phyloP scores from a whole-genome alignment of 1,140 invertebrate genomes.

The Tachypleus tridentatus region DNA sequence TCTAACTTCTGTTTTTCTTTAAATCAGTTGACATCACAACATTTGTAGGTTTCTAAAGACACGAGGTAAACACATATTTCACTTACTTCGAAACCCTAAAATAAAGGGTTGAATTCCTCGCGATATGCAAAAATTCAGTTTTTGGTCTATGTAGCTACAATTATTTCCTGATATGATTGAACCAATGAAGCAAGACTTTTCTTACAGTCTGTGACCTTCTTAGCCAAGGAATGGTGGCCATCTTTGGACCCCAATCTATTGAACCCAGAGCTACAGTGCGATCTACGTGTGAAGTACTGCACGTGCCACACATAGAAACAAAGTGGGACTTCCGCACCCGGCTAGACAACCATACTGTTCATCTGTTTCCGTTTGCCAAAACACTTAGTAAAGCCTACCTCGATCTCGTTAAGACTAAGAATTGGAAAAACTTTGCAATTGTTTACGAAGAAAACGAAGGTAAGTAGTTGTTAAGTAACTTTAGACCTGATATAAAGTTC shows the following conservation, averaged over 20 bases:
- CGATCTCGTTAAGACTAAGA: constrained; percentile 73
- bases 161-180: neutral
- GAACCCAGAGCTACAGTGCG: constrained; percentile 85
- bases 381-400: constrained; percentile 81
- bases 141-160: no score
- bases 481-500: neutral
- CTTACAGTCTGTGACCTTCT: constrained; percentile 72
- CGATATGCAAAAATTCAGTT: no score
- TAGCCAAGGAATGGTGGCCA: constrained; percentile 71
- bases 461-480: constrained; percentile 5
- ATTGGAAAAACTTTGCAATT: constrained; percentile 88
- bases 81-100: no score
- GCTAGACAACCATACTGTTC: constrained; percentile 78
- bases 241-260: constrained; percentile 83
- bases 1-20: no score
- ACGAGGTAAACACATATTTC: no score
- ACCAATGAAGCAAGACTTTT: neutral
- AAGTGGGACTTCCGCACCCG: constrained; percentile 77
- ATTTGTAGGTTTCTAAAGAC: no score
- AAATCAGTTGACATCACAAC: no score
- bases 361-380: constrained; percentile 83
- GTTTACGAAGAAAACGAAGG: constrained; percentile 92
- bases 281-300: constrained; percentile 92
- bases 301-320: constrained; percentile 88
- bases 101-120: no score